Base-by-base conservation (phyloP, 2,888 invertebrate species). In the Azorinus chamasolen region DNA sequence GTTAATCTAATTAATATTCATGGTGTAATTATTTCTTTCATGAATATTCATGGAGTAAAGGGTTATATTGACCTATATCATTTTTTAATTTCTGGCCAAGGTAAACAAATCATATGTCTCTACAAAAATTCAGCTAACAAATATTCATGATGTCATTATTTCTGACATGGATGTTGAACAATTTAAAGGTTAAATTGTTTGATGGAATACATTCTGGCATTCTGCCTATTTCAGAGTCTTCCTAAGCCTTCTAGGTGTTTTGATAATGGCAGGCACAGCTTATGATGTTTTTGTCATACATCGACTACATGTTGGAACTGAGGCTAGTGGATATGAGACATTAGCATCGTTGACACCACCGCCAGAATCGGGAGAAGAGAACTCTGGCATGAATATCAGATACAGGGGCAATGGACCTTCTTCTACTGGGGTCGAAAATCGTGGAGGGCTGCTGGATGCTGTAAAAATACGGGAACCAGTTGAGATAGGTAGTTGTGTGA, bases 211-310 rank as follows among this genome's bases (percentile, higher is more conserved):
- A n/a, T n/a, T n/a, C n/a, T n/a, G n/a, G n/a, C n/a, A n/a, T 24
- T 25, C n/a, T 12, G 51, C 27, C 20, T 22, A 43, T 71, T 76
- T 53, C 64, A 83, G 83, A 22, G 63, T 61, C 2, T 12, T 83
- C 12, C 63, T 74, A 5, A 61, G 70, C 8, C 24, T 80, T 0
- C 72, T 84, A 16, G 66, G 68, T 14, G 16, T 66, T 10, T 18
- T 83, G n/a, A 61, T 84, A 39, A 53, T 79, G 1, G 32, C 65
- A 1, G 79, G 79, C 18, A 84, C 81, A 24, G 43, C 62, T 4
- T 84, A 82, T 53, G 84, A 84, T 59, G 61, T 82, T 0, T 64
- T 84, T 48, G 68, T 70, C 25, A 70, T 84, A 24, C 84, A 82
- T 32, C 55, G 72, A 66, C 68, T 81, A 14, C 81, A 81, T 45